Conservation (phyloP, 1,140 invertebrate genomes). For the Camponotus vicinus region DNA sequence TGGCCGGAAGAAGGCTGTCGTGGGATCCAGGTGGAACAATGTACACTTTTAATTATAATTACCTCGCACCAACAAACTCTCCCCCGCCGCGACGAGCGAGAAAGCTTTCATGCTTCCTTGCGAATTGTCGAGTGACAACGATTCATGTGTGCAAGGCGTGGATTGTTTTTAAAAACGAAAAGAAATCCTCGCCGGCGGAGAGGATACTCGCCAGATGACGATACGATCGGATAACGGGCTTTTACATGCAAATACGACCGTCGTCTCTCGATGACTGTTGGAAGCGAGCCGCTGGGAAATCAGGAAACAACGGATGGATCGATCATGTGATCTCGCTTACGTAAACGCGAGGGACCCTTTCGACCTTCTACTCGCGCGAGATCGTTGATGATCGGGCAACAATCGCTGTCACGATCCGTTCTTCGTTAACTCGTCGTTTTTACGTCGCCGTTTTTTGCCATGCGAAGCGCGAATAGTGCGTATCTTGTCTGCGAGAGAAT, state of each 20-base stretch:
- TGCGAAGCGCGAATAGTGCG: slow-evolving; percentile 19
- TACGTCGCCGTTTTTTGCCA: slow-evolving; percentile 26
- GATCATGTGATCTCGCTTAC: slow-evolving; percentile 38
- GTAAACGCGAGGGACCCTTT: slow-evolving; percentile 25
- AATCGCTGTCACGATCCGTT: slow-evolving; percentile 27
- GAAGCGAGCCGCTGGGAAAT: neutral
- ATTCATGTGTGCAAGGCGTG: neutral
- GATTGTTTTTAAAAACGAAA: slow-evolving; percentile 30
- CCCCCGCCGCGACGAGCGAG: slow-evolving; percentile 69
- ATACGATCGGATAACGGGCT: neutral
- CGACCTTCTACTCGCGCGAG: slow-evolving; percentile 29
- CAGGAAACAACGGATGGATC: neutral
- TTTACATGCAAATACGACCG: neutral
- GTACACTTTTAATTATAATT: slow-evolving; percentile 84
- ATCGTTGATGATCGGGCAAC: slow-evolving; percentile 44
- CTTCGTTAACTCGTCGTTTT: neutral
- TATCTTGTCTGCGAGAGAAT: slow-evolving; percentile 27
- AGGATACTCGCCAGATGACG: neutral
- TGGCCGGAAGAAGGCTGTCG: slow-evolving; percentile 75
- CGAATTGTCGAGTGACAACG: slow-evolving; percentile 40
- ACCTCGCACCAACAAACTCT: slow-evolving; percentile 81
- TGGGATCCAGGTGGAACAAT: slow-evolving; percentile 81
- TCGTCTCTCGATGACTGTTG: neutral
- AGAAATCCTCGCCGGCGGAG: neutral
- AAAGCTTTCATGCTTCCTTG: slow-evolving; percentile 77